Evolutionary conservation across 2,113 vertebrate genomes (phyloP).

Genomic region (Rhinolophus sinicus): DNA sequence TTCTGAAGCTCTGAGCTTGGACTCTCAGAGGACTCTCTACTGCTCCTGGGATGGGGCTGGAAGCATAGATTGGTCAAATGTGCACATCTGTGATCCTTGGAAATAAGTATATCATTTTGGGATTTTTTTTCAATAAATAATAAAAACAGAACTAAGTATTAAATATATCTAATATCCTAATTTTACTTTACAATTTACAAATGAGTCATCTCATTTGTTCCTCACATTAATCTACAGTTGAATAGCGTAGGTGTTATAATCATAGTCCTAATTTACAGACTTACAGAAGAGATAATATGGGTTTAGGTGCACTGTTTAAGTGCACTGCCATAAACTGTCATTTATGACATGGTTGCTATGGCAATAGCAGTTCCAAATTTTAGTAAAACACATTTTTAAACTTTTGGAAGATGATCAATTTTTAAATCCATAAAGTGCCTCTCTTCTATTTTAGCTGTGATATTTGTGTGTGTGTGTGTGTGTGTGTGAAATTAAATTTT

Average conservation of each 20-base stretch:
- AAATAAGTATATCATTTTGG: background rate
- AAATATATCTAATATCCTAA: background rate
- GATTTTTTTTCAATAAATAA: background rate
- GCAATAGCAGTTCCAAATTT: background rate
- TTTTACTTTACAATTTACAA: background rate
- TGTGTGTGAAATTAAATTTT: background rate
- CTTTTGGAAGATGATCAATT: background rate
- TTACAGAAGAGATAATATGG: background rate
- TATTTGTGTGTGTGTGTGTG: background rate
- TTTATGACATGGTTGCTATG: background rate
- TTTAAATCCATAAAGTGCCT: background rate
- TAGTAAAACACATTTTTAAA: background rate
- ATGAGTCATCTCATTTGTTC: background rate
- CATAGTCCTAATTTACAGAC: background rate
- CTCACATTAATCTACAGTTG: background rate
- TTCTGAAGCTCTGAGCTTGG: background rate
- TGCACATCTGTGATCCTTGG: background rate
- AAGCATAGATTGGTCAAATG: background rate
- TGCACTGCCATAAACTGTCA: background rate
- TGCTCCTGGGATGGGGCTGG: background rate
- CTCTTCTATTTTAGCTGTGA: background rate
- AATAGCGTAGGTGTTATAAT: background rate
- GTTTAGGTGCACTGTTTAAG: background rate
- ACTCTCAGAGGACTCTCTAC: background rate
- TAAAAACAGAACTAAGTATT: background rate